These are phyloP conservation scores for Epizoanthus fatuus DNA, from an alignment of 92 coral and sea anemone genomes.

Conservation along the genomic window DNA sequence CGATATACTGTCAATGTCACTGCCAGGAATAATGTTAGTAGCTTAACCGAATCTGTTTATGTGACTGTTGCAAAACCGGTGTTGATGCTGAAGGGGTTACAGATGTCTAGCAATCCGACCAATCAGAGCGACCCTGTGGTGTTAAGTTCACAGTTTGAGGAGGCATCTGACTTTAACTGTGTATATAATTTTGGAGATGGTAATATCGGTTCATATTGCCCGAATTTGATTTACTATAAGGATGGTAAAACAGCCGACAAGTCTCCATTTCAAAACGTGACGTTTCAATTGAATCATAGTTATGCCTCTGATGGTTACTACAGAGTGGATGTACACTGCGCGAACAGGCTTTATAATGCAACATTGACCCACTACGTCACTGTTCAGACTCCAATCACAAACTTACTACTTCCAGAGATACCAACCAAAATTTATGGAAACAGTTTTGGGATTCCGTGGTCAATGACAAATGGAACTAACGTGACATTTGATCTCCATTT, in stretches of 20 bases:
- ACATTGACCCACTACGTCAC: constrained; percentile 24
- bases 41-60: constrained; percentile 11
- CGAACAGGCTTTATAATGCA: constrained; percentile 62
- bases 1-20: constrained; percentile 52
- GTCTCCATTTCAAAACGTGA: constrained; percentile 67
- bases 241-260: constrained; percentile 64
- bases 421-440: constrained; percentile 63
- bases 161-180: constrained; percentile 89
- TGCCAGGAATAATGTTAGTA: constrained; percentile 84
- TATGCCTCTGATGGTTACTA: constrained; percentile 67
- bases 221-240: constrained; percentile 56
- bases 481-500: constrained; percentile 70
- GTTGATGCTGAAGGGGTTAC: constrained; percentile 39
- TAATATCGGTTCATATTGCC: constrained; percentile 37
- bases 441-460: constrained; percentile 51
- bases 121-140: constrained; percentile 66
- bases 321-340: constrained; percentile 56
- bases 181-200: constrained; percentile 72
- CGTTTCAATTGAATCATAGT: constrained; percentile 37
- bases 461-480: constrained; percentile 83
- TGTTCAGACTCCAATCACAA: constrained; percentile 71
- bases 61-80: constrained; percentile 87
- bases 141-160: constrained; percentile 60
- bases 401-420: constrained; percentile 17
- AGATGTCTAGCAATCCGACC: constrained; percentile 34